A percentile compares a stretch with the other conserved stretches of the same genome.
These are phyloP conservation scores for Goniozus legneri DNA, from an alignment of 1,140 invertebrate species.

Conservation along the genomic window DNA sequence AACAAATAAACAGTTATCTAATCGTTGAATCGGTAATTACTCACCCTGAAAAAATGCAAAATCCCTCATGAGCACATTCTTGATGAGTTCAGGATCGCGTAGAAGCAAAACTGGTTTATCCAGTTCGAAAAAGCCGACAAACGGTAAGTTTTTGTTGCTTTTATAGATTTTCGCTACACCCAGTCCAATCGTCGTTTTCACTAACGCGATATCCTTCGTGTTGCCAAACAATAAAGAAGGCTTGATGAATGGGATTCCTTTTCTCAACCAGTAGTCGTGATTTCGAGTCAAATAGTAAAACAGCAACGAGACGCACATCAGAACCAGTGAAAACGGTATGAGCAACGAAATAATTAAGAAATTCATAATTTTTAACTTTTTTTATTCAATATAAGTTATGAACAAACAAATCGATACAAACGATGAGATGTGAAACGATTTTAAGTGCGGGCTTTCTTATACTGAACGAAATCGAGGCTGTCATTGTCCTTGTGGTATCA, in stretches of 20 bases:
- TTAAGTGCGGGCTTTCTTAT: too few relatives aligned
- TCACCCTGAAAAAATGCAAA: conserved; percentile 47
- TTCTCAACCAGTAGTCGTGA: conserved; percentile 38
- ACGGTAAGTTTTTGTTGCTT: conserved; percentile 23
- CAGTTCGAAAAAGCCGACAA: conserved; percentile 52
- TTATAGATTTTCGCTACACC: conserved; percentile 18
- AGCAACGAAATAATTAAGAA: too few relatives aligned
- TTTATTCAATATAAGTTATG: too few relatives aligned
- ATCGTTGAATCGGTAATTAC: conserved; percentile 37
- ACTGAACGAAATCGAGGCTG: too few relatives aligned
- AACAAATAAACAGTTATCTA: too few relatives aligned
- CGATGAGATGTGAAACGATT: too few relatives aligned
- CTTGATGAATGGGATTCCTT: conserved; percentile 28
- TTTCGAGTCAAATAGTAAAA: conserved; percentile 27
- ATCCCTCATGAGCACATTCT: conserved; percentile 52
- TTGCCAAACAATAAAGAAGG: conserved; percentile 53
- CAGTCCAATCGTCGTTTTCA: conserved; percentile 9
- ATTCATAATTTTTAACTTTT: too few relatives aligned
- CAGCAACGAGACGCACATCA: too few relatives aligned
- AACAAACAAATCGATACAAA: too few relatives aligned
- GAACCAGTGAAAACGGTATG: too few relatives aligned
- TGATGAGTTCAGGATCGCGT: conserved; percentile 55
- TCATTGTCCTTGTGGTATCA: too few relatives aligned
- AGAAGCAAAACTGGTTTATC: conserved; percentile 49
- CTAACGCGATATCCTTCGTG: conserved; percentile 20